These are phyloP conservation scores for Macrotis lagotis DNA, from an alignment of 2,113 vertebrate genomes.

Conservation along the genomic window DNA sequence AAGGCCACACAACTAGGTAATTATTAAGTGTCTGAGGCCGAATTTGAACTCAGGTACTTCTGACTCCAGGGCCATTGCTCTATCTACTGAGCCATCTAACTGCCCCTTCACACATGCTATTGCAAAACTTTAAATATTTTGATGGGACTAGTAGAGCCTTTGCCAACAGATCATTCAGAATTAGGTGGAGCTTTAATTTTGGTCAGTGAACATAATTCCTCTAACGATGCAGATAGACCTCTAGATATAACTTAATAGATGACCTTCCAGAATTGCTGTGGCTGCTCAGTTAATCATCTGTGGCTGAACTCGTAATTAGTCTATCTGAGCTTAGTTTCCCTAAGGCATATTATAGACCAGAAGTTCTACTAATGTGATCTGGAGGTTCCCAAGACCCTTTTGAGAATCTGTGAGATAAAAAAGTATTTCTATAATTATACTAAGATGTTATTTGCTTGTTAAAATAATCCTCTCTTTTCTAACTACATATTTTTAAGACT, in stretches of 20 bases:
- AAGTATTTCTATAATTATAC: neutral
- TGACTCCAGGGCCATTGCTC: too few relatives aligned
- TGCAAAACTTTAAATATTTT: neutral
- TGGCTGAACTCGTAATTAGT: neutral
- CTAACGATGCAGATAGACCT: neutral
- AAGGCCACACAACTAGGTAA: too few relatives aligned
- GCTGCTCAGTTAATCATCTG: neutral
- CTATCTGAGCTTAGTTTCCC: neutral
- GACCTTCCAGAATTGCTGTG: neutral
- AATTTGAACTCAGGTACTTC: too few relatives aligned
- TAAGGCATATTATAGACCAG: neutral
- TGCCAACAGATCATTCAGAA: neutral
- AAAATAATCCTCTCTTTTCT: neutral
- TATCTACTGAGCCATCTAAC: too few relatives aligned
- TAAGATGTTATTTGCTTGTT: neutral
- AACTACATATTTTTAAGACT: neutral
- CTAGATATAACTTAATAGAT: neutral
- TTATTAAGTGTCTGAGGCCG: too few relatives aligned
- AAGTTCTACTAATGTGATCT: neutral
- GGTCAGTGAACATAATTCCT: neutral
- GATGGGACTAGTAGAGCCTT: neutral
- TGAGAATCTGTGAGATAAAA: neutral
- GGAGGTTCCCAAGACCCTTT: neutral
- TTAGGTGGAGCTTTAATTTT: neutral
- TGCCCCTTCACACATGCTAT: too few relatives aligned